Percentiles rank a stretch among this genome's conserved stretches.
phyloP scores from a whole-genome alignment of 2,888 invertebrate species.

The Drosophila glabriapex region DNA sequence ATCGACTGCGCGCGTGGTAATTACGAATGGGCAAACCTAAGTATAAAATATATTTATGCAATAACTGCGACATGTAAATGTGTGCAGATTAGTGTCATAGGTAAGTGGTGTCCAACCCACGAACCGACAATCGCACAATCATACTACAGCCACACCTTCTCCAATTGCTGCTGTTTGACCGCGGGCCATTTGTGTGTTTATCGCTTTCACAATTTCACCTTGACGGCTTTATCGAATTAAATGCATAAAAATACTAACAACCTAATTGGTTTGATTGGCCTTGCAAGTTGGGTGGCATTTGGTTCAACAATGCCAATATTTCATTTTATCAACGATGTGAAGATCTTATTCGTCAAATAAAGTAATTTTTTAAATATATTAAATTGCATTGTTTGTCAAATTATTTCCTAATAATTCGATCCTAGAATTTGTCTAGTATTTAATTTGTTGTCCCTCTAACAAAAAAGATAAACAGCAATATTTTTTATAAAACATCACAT shows the following conservation, averaged over 20 bases:
- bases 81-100: constrained; percentile 75
- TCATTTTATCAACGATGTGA: background rate
- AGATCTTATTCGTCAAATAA: background rate
- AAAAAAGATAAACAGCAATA: background rate
- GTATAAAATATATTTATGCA: constrained; percentile 63
- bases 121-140: constrained; percentile 5
- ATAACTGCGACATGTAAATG: constrained; percentile 65
- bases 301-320: background rate
- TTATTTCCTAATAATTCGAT: background rate
- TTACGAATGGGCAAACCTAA: constrained; percentile 31
- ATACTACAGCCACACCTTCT: constrained; percentile 45
- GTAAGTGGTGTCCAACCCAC: constrained; percentile 45
- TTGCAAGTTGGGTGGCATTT: background rate
- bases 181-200: constrained; percentile 49
- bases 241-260: constrained; percentile 16
- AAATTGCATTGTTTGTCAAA: background rate
- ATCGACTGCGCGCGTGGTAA: constrained; percentile 54
- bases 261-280: background rate
- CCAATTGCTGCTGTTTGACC: constrained; percentile 55
- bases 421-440: background rate
- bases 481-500: constrained; percentile 55
- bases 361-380: background rate
- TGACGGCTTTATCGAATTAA: constrained; percentile 56
- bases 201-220: constrained; percentile 76
- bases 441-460: background rate